phyloP scores from a whole-genome alignment of 2,113 vertebrate species.

The Ailuropoda melanoleuca region DNA sequence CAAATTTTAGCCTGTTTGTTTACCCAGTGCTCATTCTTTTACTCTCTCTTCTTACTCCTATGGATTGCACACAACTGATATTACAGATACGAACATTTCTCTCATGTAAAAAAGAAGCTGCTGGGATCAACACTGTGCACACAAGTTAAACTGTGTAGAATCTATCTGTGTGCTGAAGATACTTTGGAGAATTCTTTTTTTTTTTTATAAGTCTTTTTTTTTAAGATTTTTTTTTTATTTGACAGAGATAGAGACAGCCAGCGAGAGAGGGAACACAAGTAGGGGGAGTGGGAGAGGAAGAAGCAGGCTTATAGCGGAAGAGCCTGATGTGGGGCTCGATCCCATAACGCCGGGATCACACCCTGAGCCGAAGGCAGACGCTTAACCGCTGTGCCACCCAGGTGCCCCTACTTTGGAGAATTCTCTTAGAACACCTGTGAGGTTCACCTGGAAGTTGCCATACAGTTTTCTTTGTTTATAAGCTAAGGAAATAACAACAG shows the following conservation, averaged over 20 bases:
- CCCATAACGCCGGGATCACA: no score
- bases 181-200: background rate
- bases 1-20: background rate
- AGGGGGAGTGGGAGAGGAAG: no score
- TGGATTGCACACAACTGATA: background rate
- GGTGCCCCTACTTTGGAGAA: no score
- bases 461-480: constrained; percentile 2
- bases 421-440: background rate
- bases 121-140: background rate
- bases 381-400: no score
- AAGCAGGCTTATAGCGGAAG: no score
- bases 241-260: no score
- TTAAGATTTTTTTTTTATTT: no score
- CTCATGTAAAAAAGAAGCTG: background rate
- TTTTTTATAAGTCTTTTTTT: no score
- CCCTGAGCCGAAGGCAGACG: no score
- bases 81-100: background rate
- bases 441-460: background rate
- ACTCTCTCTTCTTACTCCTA: background rate
- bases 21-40: background rate
- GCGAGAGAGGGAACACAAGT: no score
- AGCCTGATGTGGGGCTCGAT: no score
- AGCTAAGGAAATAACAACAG: background rate
- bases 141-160: background rate
- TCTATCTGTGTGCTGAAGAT: background rate